phyloP scores from a whole-genome alignment of 2,888 invertebrate species.

The Drosophila affinis region DNA sequence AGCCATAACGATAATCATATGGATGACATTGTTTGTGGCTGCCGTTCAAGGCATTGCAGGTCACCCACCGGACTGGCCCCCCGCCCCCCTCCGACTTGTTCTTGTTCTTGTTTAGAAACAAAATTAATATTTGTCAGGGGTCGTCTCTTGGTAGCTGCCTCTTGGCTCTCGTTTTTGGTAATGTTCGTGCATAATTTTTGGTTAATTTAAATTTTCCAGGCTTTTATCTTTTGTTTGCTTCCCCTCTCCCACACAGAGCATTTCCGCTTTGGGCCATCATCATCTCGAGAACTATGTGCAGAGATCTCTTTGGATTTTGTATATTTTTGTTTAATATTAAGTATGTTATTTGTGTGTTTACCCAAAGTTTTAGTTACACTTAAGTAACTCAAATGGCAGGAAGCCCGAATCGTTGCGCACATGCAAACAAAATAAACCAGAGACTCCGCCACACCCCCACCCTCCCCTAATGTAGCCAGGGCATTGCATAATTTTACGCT shows the following conservation, averaged over 20 bases:
- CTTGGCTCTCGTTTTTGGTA: constrained; percentile 49
- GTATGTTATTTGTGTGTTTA: constrained; percentile 80
- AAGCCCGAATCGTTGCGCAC: constrained; percentile 66
- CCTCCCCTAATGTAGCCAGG: constrained; percentile 17
- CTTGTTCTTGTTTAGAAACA: constrained; percentile 64
- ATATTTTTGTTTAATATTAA: constrained; percentile 79
- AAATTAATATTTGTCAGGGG: constrained; percentile 77
- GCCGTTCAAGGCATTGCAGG: constrained; percentile 56
- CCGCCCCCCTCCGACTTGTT: neutral
- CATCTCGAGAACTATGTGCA: neutral
- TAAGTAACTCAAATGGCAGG: constrained; percentile 74
- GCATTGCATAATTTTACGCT: constrained; percentile 75
- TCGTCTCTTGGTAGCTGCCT: constrained; percentile 18
- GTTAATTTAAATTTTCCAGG: constrained; percentile 79
- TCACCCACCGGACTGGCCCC: constrained; percentile 35
- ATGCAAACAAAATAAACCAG: constrained; percentile 77
- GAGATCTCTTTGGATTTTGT: constrained; percentile 55
- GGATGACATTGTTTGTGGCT: constrained; percentile 76
- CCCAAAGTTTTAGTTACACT: constrained; percentile 78
- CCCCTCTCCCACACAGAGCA: constrained; percentile 16
- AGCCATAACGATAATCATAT: constrained; percentile 73
- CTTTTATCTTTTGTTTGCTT: constrained; percentile 77
- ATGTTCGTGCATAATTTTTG: constrained; percentile 82
- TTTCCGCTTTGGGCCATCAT: constrained; percentile 56
- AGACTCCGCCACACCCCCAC: constrained; percentile 27